Conservation (phyloP, 2,888 invertebrate genomes). For the Chrysomela aeneicollis region DNA sequence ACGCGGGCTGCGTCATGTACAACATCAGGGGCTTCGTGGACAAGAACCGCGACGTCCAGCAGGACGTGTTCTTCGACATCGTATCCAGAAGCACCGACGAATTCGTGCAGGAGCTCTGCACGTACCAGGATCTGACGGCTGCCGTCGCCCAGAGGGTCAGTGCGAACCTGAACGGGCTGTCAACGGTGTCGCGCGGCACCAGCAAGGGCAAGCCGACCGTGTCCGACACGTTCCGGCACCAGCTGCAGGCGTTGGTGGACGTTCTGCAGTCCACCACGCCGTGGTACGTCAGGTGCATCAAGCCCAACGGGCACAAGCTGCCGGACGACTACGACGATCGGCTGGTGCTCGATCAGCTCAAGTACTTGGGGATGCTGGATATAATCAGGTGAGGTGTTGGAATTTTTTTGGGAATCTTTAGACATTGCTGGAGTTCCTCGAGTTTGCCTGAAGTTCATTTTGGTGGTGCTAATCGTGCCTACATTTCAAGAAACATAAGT, state of each 20-base stretch:
- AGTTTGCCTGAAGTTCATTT: too few relatives aligned
- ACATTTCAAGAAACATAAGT: too few relatives aligned
- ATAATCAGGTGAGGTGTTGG: constrained; percentile 72
- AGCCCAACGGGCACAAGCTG: constrained; percentile 86
- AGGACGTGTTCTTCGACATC: constrained; percentile 91
- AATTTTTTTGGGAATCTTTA: neutral
- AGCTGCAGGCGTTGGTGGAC: constrained; percentile 87
- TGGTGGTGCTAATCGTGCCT: too few relatives aligned
- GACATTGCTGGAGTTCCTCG: neutral
- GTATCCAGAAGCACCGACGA: constrained; percentile 84
- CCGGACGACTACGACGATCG: constrained; percentile 81
- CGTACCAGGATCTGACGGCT: constrained; percentile 66
- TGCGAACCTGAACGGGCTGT: constrained; percentile 58
- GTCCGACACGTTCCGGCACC: constrained; percentile 87
- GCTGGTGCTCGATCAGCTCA: constrained; percentile 85
- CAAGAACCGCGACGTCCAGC: constrained; percentile 91
- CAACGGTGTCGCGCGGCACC: constrained; percentile 81
- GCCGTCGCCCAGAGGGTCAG: constrained; percentile 41
- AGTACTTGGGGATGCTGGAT: constrained; percentile 92
- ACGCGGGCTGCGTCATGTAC: constrained; percentile 90
- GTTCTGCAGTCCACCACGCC: constrained; percentile 89
- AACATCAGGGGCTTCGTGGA: constrained; percentile 85
- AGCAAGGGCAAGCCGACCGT: constrained; percentile 90
- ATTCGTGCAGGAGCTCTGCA: constrained; percentile 80
- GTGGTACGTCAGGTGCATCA: constrained; percentile 93